Conservation (phyloP, 2,113 vertebrate genomes). For the Dicerorhinus sumatrensis region DNA sequence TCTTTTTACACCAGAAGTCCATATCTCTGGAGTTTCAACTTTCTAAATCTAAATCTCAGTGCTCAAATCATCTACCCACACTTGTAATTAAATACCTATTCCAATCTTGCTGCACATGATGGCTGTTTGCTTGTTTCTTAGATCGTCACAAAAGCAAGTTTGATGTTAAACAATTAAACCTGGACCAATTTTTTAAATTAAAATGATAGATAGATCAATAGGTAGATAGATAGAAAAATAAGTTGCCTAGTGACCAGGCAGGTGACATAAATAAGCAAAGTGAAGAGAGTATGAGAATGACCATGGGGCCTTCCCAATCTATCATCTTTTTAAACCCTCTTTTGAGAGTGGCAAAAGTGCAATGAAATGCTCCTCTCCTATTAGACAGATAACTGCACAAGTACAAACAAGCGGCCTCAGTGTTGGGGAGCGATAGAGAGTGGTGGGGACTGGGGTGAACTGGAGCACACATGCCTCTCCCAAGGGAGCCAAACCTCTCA, state of each 20-base stretch:
- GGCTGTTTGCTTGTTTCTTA: not conserved
- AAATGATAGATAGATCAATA: not conserved
- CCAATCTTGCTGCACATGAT: not conserved
- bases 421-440: too few relatives aligned
- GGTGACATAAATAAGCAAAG: not conserved
- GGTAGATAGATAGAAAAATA: not conserved
- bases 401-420: not conserved
- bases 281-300: not conserved
- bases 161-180: not conserved
- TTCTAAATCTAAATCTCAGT: not conserved
- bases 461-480: too few relatives aligned
- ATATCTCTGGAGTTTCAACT: not conserved
- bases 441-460: not conserved
- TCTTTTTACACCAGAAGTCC: not conserved
- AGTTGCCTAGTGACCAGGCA: not conserved
- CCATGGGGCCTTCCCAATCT: not conserved
- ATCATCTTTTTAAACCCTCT: not conserved
- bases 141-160: not conserved
- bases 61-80: not conserved
- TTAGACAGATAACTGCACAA: not conserved
- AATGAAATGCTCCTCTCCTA: not conserved
- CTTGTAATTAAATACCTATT: not conserved
- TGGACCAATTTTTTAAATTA: not conserved
- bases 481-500: not conserved
- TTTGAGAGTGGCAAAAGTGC: not conserved